These are phyloP conservation scores for Mastacembelus armatus DNA, from an alignment of 2,797 vertebrate genomes.

Conservation along the genomic window DNA sequence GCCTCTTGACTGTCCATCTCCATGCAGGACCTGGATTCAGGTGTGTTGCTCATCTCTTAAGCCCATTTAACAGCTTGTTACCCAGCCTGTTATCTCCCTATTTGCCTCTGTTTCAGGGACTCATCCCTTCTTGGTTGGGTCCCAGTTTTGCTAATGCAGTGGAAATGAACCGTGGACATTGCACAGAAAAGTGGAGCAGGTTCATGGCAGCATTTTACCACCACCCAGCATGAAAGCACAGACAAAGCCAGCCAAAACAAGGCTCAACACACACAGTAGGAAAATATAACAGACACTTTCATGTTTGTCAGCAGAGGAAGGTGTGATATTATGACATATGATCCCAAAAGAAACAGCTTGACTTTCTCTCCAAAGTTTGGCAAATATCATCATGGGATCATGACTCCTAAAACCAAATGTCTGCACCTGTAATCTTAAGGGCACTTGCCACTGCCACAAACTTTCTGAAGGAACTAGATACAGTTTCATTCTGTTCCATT, in stretches of 20 bases:
- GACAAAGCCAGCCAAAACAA: slow-evolving; percentile 31
- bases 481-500: no score
- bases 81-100: slow-evolving; percentile 43
- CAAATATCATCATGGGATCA: no score
- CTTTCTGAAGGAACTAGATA: no score
- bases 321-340: no score
- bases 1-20: slow-evolving; percentile 20
- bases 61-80: slow-evolving; percentile 81
- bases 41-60: slow-evolving; percentile 76
- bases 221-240: slow-evolving; percentile 45
- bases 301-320: no score
- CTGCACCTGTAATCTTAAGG: no score
- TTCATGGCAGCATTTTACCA: slow-evolving; percentile 37
- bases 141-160: slow-evolving; percentile 76
- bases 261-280: background rate
- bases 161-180: slow-evolving; percentile 78
- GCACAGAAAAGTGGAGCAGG: slow-evolving; percentile 59
- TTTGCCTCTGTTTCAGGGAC: slow-evolving; percentile 57
- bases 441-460: no score
- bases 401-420: no score
- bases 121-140: slow-evolving; percentile 76
- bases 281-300: no score
- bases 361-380: no score
- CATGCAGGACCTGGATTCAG: slow-evolving; percentile 42
- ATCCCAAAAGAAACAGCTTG: no score